Conservation (phyloP, 1,140 invertebrate species). For the Macrosteles quadrilineatus region DNA sequence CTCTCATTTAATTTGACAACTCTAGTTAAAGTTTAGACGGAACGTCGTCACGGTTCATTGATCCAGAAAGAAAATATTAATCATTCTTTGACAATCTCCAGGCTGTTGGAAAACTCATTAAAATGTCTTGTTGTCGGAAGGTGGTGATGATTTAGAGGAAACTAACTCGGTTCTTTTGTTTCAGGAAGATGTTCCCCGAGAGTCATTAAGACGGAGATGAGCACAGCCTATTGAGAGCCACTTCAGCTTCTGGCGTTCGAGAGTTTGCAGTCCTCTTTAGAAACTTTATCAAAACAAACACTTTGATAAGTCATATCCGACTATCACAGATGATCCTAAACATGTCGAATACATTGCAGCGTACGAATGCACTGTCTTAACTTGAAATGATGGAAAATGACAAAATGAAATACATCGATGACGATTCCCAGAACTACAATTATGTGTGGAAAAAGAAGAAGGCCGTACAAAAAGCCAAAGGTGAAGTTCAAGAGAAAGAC, state of each 20-base stretch:
- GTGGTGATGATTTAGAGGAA: background rate
- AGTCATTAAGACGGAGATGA: conserved; percentile 1
- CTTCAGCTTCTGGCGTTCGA: background rate
- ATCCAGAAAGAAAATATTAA: too few species aligned
- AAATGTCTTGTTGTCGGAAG: too few species aligned
- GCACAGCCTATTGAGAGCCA: background rate
- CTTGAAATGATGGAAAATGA: conserved; percentile 14
- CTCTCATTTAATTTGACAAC: too few species aligned
- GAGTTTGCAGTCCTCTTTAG: too few species aligned
- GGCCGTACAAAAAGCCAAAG: conserved; percentile 25
- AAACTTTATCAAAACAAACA: too few species aligned
- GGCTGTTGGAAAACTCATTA: too few species aligned
- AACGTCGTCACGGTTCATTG: too few species aligned
- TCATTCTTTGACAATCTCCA: too few species aligned
- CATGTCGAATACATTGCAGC: too few species aligned
- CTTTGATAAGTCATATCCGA: too few species aligned
- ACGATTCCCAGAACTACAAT: background rate
- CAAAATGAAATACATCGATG: conserved; percentile 20
- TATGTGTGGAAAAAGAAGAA: conserved; percentile 35
- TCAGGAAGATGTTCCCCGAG: conserved; percentile 1
- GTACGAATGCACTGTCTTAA: background rate
- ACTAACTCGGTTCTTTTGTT: conserved; percentile 3
- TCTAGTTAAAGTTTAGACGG: too few species aligned
- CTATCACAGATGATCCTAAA: too few species aligned
- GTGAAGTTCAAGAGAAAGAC: background rate